Evolutionary conservation across 2,888 invertebrate species (phyloP).

Genomic region (Chloroclysta siterata): DNA sequence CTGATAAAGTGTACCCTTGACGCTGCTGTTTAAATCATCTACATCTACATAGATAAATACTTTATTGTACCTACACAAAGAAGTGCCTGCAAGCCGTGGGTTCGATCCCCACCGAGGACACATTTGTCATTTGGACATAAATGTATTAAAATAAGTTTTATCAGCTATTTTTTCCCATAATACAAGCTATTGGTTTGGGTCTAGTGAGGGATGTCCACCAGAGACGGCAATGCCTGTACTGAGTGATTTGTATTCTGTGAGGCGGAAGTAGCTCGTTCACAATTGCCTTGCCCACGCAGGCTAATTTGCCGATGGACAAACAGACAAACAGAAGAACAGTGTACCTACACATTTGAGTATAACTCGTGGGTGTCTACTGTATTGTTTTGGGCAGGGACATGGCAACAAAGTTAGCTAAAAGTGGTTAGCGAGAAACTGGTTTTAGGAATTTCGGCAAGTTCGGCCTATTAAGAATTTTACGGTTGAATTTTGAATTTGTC

Average conservation of each 20-base stretch:
- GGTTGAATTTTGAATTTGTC: constrained; percentile 5
- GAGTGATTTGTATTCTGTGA: constrained; percentile 6
- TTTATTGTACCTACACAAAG: too few species aligned
- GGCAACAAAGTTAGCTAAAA: constrained; percentile 19
- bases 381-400: constrained; percentile 17
- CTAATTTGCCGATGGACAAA: constrained; percentile 55
- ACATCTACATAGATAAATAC: too few species aligned
- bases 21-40: too few species aligned
- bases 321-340: constrained; percentile 41
- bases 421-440: constrained; percentile 21
- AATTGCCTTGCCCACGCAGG: constrained; percentile 51
- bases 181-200: too few species aligned
- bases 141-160: too few species aligned
- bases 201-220: too few species aligned
- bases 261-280: constrained; percentile 60
- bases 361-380: constrained; percentile 35
- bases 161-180: too few species aligned
- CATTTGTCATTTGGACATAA: too few species aligned
- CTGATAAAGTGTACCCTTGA: too few species aligned
- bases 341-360: constrained; percentile 39
- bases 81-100: too few species aligned
- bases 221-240: too few species aligned
- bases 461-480: neutral
- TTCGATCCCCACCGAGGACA: too few species aligned
- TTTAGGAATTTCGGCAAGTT: constrained; percentile 22